Conservation (phyloP, 2,888 invertebrate genomes). For the Gymnoscelis rufifasciata region DNA sequence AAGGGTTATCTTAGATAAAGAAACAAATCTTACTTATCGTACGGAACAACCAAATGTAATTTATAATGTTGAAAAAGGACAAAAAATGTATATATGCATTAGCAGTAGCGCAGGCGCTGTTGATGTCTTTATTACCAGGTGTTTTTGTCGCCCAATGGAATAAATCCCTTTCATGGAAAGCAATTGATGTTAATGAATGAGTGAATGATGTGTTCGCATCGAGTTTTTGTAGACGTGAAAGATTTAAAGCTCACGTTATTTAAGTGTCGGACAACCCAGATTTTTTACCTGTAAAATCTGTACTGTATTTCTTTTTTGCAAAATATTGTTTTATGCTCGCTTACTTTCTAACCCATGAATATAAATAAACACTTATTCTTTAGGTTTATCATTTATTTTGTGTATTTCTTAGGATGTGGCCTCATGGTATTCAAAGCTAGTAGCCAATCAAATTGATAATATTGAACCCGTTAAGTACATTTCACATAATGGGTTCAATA, state of each 20-base stretch:
- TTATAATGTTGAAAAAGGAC: conserved; percentile 21
- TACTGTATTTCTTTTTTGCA: background rate
- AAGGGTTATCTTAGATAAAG: too few relatives aligned
- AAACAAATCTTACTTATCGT: too few relatives aligned
- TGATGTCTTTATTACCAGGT: conserved; percentile 41
- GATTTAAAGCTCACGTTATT: conserved; percentile 15
- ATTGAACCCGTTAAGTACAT: too few relatives aligned
- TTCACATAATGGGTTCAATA: too few relatives aligned
- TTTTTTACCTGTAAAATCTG: background rate
- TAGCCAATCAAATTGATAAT: too few relatives aligned
- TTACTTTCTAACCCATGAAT: too few relatives aligned
- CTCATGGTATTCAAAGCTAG: too few relatives aligned
- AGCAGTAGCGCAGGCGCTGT: conserved; percentile 30
- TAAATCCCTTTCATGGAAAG: conserved; percentile 32
- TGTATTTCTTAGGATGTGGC: too few relatives aligned
- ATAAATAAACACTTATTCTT: too few relatives aligned
- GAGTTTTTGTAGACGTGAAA: conserved; percentile 25
- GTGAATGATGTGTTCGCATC: conserved; percentile 24
- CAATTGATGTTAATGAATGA: conserved; percentile 33
- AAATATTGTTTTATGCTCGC: too few relatives aligned
- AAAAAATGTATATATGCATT: conserved; percentile 32
- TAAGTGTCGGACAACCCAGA: conserved; percentile 6
- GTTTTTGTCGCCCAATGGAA: conserved; percentile 28
- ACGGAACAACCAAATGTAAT: conserved; percentile 5
- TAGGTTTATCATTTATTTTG: too few relatives aligned